Percentiles rank a stretch among this genome's conserved stretches.
phyloP scores from a whole-genome alignment of 2,797 vertebrate species.

The Leptoclinus maculatus region DNA sequence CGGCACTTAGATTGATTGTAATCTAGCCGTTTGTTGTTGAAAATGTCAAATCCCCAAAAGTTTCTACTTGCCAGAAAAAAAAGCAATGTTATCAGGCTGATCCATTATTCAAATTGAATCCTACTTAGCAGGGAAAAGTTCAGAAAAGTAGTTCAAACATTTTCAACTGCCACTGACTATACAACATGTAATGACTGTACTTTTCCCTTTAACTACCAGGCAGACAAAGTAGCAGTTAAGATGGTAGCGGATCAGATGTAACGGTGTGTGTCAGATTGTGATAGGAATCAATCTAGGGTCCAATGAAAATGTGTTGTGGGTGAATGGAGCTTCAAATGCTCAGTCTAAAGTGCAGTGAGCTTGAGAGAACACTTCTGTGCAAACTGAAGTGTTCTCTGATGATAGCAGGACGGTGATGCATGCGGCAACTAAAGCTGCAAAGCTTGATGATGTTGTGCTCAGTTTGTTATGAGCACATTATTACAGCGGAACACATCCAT shows the following conservation, averaged over 20 bases:
- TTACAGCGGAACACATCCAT: conserved; percentile 34
- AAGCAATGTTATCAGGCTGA: background rate
- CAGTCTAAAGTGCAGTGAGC: background rate
- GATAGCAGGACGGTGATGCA: conserved; percentile 11
- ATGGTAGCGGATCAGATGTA: conserved; percentile 1
- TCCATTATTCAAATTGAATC: background rate
- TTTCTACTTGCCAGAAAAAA: background rate
- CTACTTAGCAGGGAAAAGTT: background rate
- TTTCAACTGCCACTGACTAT: background rate
- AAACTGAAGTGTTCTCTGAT: conserved; percentile 1
- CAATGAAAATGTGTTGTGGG: conserved; percentile 11
- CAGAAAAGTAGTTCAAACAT: background rate
- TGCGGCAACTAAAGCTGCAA: background rate
- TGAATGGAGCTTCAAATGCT: conserved; percentile 1
- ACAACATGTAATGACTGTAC: background rate
- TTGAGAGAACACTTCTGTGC: background rate
- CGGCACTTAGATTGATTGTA: background rate
- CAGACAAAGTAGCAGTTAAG: conserved; percentile 15
- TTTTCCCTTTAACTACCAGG: background rate
- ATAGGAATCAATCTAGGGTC: conserved; percentile 9
- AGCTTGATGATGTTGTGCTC: conserved; percentile 17
- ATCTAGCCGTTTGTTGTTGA: background rate
- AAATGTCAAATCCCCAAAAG: background rate
- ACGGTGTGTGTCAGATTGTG: background rate
- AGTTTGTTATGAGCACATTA: conserved; percentile 37